Conservation (phyloP, 2,888 invertebrate genomes). For the Teleogryllus oceanicus region DNA sequence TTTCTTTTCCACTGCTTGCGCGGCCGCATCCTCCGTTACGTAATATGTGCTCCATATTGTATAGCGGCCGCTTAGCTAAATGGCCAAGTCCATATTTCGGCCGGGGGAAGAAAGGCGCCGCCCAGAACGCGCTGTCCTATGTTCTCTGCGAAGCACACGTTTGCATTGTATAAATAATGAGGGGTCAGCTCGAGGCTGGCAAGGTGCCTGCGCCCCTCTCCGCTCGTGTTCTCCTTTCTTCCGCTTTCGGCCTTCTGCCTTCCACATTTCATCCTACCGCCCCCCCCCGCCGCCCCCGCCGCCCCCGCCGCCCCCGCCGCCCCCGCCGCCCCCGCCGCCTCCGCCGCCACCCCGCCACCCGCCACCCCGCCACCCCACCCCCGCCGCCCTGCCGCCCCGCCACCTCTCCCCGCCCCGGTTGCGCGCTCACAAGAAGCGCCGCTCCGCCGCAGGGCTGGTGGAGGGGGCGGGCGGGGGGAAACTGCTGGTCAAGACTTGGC, state of each 20-base stretch:
- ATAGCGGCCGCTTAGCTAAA: background rate
- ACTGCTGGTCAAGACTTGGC: slow-evolving; percentile 18
- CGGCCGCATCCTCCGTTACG: background rate
- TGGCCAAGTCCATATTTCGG: slow-evolving; percentile 31
- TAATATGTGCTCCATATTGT: slow-evolving; percentile 31
- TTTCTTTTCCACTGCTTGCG: background rate
- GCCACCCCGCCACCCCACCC: background rate
- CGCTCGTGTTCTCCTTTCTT: background rate
- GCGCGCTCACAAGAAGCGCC: background rate
- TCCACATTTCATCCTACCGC: too few species aligned
- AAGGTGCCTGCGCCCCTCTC: slow-evolving; percentile 20
- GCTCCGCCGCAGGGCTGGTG: background rate
- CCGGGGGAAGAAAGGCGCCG: background rate
- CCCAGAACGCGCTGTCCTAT: background rate
- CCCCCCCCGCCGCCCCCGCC: too few species aligned
- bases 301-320: too few species aligned
- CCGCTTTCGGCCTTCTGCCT: too few species aligned
- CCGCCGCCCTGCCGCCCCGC: too few species aligned
- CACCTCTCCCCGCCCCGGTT: too few species aligned
- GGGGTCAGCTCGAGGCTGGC: slow-evolving; percentile 33
- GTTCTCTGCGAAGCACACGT: slow-evolving; percentile 32
- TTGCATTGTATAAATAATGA: slow-evolving; percentile 36
- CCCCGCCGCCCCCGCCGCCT: too few species aligned
- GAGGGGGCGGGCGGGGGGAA: background rate
- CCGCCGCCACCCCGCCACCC: background rate